Evolutionary conservation across 37 sponge, comb jelly and placozoan genomes (phyloP).

Genomic region (Halichondria panicea): DNA sequence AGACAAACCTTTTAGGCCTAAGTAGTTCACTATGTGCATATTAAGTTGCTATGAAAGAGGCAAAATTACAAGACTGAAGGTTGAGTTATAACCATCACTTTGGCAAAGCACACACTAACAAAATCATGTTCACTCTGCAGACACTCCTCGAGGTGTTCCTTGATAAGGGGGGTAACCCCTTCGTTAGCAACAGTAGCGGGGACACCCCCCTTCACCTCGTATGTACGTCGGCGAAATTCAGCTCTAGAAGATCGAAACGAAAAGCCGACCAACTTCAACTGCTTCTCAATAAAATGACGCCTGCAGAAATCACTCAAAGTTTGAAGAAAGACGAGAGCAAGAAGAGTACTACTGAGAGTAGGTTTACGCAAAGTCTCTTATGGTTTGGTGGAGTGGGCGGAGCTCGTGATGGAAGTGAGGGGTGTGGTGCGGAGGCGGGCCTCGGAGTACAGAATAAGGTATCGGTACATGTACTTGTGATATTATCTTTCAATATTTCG

Average conservation of each 20-base stretch:
- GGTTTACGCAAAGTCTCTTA: not conserved
- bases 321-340: not conserved
- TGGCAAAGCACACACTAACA: too few relatives aligned
- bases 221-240: conserved; percentile 39
- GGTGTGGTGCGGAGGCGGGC: not conserved
- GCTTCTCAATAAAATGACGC: conserved; percentile 39
- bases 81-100: too few relatives aligned
- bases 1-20: too few relatives aligned
- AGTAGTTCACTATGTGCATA: too few relatives aligned
- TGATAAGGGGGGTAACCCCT: conserved; percentile 54
- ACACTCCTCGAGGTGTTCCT: conserved; percentile 40
- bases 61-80: too few relatives aligned
- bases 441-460: conserved; percentile 52
- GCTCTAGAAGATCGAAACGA: conserved; percentile 28
- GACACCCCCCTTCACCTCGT: conserved; percentile 76
- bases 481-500: not conserved
- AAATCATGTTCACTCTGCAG: too few relatives aligned
- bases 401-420: too few relatives aligned
- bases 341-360: not conserved
- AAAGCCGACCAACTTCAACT: conserved; percentile 42
- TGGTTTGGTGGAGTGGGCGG: not conserved
- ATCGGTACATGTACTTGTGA: not conserved
- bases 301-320: too few relatives aligned
- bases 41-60: too few relatives aligned
- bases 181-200: conserved; percentile 42